Base-by-base conservation (phyloP, 1,140 invertebrate species). In the Drosophila triauraria region DNA sequence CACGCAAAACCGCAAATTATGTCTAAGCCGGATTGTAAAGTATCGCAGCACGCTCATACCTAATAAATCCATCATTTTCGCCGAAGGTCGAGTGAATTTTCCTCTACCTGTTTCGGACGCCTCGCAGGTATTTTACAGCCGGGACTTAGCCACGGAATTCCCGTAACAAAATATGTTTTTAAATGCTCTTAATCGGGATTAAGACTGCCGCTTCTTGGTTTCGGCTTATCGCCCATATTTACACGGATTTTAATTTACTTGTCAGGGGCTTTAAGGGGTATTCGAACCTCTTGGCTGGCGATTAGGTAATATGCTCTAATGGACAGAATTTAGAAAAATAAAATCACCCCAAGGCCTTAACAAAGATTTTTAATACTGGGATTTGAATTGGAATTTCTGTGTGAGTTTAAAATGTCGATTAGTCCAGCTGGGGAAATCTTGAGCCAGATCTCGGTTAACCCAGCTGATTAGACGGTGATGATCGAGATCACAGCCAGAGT, bases 31-130 rank as follows among this genome's bases (percentile, higher is more conserved):
- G 58, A 59, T 74, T 56, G 54, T 69, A 67, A 70, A 72, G 42
- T 58, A 86, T 50, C 20, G 54, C 69, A 59, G 63, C 80, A 76
- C 83, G 79, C 80, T 80, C 64, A 74, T 67, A 70, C 57, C 80
- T 51, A 74, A 87, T 87, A 87, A 87, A 87, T 87, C 84, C 72
- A 68, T 88, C 77, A 88, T 48, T 53, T 72, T 77, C 71, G 8
- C 40, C 50, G 67, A 77, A 85, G 82, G 75, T 27, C 64, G 17
- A 43, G 15, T 35, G 20, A 30, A n/a, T 23, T 32, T 38, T 30
- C 20, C 46, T 54, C 43, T 77, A 63, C 79, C 78, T 87, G 78
- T 50, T 43, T 13, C n/a, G 30, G 53, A 46, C 50, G 64, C 30
- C 46, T 46, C 15, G 20, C 40, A 53, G 63, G 67, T 68, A 68